A percentile compares a stretch with the other conserved stretches of the same genome.
phyloP scores from a whole-genome alignment of 2,797 vertebrate species.

The Onychomys leucogaster region DNA sequence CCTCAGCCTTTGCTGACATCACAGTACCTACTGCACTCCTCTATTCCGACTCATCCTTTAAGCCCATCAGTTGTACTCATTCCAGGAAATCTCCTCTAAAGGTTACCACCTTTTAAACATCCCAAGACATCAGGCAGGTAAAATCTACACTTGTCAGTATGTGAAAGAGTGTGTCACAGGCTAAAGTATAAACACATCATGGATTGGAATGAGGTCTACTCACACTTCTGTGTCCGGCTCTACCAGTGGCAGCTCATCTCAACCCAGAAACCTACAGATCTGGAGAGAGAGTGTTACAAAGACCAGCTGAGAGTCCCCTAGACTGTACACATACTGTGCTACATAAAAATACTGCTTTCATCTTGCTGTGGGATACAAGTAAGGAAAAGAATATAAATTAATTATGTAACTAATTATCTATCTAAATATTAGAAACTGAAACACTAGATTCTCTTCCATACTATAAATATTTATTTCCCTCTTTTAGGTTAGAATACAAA shows the following conservation, averaged over 20 bases:
- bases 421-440: conserved; percentile 66
- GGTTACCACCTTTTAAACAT: neutral
- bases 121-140: neutral
- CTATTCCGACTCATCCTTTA: neutral
- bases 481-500: neutral
- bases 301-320: conserved; percentile 32
- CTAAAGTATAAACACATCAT: neutral
- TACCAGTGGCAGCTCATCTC: neutral
- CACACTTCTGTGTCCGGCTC: neutral
- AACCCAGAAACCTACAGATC: conserved; percentile 57
- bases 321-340: neutral
- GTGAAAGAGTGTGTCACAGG: neutral
- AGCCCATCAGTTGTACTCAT: neutral
- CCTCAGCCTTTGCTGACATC: neutral
- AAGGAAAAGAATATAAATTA: conserved; percentile 71
- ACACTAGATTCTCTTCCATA: neutral
- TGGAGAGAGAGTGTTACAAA: conserved; percentile 28
- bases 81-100: neutral
- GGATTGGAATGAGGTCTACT: neutral
- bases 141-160: neutral
- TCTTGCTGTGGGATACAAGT: neutral
- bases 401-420: conserved; percentile 74
- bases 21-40: neutral
- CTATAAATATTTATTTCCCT: conserved; percentile 35
- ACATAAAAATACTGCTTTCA: conserved; percentile 41